Base-by-base conservation (phyloP, 2,888 invertebrate species). In the Idaea biselata region DNA sequence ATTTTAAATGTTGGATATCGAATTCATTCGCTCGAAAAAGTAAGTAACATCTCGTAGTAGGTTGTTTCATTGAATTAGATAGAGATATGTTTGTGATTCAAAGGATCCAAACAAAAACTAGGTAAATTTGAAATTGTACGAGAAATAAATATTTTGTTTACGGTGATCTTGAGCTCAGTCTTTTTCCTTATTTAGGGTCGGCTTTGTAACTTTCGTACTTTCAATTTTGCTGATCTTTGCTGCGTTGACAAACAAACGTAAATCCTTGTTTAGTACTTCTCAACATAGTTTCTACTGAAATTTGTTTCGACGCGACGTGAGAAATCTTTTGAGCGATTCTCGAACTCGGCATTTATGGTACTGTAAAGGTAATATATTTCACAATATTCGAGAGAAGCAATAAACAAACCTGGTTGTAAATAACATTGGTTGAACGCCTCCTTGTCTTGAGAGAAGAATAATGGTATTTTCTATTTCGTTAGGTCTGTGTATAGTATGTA, bases 391-490 rank as follows among this genome's bases (percentile, higher is more conserved):
- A 78, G 77, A 78, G 77, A 79, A 79, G 77, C 78, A 82, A 87
- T 83, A 88, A 89, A 86, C 87, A 88, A 83, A 85, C 81, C 81
- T 77, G 83, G 88, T 82, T 87, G 86, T 90, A 90, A 89, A 90
- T 90, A 89, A 89, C 86, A 80, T 81, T 83, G 88, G 84, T 86
- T 81, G 88, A 89, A 90, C 89, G 89, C 89, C 89, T 91, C 79
- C 88, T 87, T 88, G 89, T 90, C 90, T 86, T 82, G 81, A 74
- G 79, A 81, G 81, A 88, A 90, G 89, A 91, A 88, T 90, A 91
- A 91, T 91, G 88, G 87, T 85, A 87, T 91, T 90, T 90, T 91
- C 88, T 91, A 90, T 91, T 91, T 90, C 86, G 90, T 91, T 91
- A 90, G 86, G 82, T 85, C 57, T 63, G 63, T 77, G 77, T 76